Evolutionary conservation across 1,140 invertebrate species (phyloP).

Genomic region (Protaetia brevitarsis): DNA sequence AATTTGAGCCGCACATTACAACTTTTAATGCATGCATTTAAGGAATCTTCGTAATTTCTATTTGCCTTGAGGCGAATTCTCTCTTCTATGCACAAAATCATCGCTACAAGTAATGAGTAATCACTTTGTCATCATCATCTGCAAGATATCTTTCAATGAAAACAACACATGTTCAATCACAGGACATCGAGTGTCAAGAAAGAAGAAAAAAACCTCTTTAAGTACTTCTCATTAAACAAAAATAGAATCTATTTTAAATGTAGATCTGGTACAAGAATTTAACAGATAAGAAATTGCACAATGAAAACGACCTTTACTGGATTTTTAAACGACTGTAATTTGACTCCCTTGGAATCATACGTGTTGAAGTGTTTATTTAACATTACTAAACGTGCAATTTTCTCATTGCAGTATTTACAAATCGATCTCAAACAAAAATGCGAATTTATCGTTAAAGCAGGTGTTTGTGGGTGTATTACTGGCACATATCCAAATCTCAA

Average conservation of each 20-base stretch:
- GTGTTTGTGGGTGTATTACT: slow-evolving; percentile 20
- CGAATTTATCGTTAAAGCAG: slow-evolving; percentile 24
- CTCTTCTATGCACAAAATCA: not conserved
- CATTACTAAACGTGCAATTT: not conserved
- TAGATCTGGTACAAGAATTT: slow-evolving; percentile 28
- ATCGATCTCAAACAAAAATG: not conserved
- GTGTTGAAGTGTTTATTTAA: not conserved
- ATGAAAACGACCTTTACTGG: not conserved
- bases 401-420: not conserved
- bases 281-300: slow-evolving; percentile 26
- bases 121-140: not conserved
- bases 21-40: not conserved
- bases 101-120: not conserved
- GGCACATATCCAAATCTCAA: slow-evolving; percentile 25
- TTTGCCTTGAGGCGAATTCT: not conserved
- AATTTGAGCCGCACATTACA: not conserved
- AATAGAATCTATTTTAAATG: slow-evolving; percentile 34
- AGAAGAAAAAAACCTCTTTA: not conserved
- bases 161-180: slow-evolving; percentile 6
- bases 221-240: not conserved
- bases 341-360: not conserved
- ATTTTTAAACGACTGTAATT: not conserved
- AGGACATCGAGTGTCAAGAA: not conserved
- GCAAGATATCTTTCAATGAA: not conserved
- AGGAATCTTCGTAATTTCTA: not conserved